Evolutionary conservation across 2,113 vertebrate genomes (phyloP), one percentile per base, ranked within the genome.

Genomic region (Malurus elegans): DNA sequence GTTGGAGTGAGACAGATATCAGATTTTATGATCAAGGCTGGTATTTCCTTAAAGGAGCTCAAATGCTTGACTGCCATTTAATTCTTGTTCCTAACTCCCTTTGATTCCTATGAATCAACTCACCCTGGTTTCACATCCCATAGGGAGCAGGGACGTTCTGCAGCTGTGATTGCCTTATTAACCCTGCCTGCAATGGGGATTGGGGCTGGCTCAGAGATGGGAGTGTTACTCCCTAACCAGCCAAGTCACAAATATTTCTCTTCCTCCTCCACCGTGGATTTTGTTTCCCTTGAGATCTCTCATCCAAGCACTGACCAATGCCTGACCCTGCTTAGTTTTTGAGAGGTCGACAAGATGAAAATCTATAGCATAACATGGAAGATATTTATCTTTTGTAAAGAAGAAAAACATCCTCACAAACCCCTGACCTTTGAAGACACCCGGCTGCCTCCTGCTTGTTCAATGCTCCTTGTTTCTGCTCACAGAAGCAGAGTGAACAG

Each of bases 281-380:
- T 95, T 78, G 40, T 56, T 81, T 83, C 88, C 67, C 71, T 80
- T 44, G 82, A 79, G 91, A 29, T 71, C 72, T 84, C 34, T 69
- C 36, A 18, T 44, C 64, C 34, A 57, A 66, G 56, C n/a, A 45
- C 48, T 92, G 94, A 60, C 92, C 96, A 93, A 0, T 9, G 13
- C 60, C 89, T 84, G 88, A 95, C 94, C 82, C 72, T 57, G 64
- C 86, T 88, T 48, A 48, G 71, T 76, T 95, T 93, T 78, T 53
- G 75, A 88, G 88, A 88, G n/a, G 60, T n/a, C 0, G 1, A 75
- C 82, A 60, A 81, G 86, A 88, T 75, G 48, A 96, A 88, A 90
- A 86, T 71, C 82, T 86, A 45, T 9, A 48, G 75, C 64, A 60
- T 40, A 66, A 90, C 56, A 51, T 61, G 74, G 60, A 69, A 64